These are phyloP conservation scores for Cataglyphis hispanica DNA, from an alignment of 1,140 invertebrate species.

Conservation along the genomic window DNA sequence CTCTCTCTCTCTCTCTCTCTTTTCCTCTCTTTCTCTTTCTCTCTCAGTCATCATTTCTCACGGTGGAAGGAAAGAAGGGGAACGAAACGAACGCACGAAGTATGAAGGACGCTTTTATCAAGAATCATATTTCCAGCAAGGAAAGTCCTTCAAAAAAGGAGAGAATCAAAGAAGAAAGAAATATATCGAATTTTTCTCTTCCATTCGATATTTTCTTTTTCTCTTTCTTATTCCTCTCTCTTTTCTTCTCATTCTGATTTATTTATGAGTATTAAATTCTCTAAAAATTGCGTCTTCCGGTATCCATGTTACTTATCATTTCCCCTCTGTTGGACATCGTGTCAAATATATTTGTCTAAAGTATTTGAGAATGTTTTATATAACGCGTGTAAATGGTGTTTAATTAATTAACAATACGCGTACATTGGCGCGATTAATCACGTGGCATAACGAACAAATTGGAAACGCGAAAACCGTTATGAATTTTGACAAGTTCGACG, in stretches of 20 bases:
- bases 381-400: background rate
- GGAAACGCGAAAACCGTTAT: no score
- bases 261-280: no score
- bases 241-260: no score
- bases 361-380: background rate
- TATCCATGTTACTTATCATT: no score
- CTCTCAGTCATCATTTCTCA: background rate
- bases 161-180: background rate
- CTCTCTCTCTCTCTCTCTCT: no score
- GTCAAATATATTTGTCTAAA: no score
- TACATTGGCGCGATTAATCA: background rate
- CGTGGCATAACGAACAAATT: background rate
- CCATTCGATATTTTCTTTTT: background rate
- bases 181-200: slow-evolving; percentile 32
- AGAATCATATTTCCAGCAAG: slow-evolving; percentile 81
- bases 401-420: background rate
- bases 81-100: slow-evolving; percentile 29
- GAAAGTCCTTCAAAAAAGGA: slow-evolving; percentile 63
- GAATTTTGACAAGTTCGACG: no score
- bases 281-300: no score
- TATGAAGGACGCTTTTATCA: slow-evolving; percentile 77
- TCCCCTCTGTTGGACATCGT: no score
- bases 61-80: slow-evolving; percentile 30
- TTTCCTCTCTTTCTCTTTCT: background rate
- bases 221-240: background rate